Percentiles rank a stretch among this genome's conserved stretches.
Conservation (phyloP, 2,888 invertebrate genomes). For the Ptychoptera albimana region DNA sequence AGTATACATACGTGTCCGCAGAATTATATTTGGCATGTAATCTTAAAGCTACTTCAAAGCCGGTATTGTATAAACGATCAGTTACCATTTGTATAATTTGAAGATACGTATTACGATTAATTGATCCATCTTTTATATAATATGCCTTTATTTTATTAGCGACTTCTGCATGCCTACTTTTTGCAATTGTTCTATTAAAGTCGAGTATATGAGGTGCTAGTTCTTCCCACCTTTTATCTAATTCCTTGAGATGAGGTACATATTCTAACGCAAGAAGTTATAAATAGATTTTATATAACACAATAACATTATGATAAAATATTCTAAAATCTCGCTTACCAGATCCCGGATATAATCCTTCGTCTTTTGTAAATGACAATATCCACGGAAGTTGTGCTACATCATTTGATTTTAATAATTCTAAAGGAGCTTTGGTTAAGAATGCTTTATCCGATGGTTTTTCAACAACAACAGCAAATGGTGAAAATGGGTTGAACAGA, state of each 20-base stretch:
- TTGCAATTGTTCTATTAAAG: conserved; percentile 40
- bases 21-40: no score
- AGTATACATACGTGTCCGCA: no score
- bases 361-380: conserved; percentile 47
- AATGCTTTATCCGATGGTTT: conserved; percentile 37
- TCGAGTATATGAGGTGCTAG: conserved; percentile 45
- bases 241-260: conserved; percentile 30
- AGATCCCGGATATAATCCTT: conserved; percentile 53
- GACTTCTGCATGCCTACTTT: conserved; percentile 28
- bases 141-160: conserved; percentile 37
- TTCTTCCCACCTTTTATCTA: conserved; percentile 40
- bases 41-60: no score
- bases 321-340: conserved; percentile 19
- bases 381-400: conserved; percentile 55
- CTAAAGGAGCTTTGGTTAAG: conserved; percentile 46
- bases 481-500: conserved; percentile 50
- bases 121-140: conserved; percentile 34
- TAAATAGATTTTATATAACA: not conserved
- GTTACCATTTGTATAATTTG: no score
- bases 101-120: no score
- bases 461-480: conserved; percentile 59
- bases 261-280: not conserved
- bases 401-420: conserved; percentile 40
- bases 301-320: not conserved
- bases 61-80: no score